A percentile compares a stretch with the other conserved stretches of the same genome.
Evolutionary conservation across 2,888 invertebrate genomes (phyloP).

Genomic region (Patella depressa): DNA sequence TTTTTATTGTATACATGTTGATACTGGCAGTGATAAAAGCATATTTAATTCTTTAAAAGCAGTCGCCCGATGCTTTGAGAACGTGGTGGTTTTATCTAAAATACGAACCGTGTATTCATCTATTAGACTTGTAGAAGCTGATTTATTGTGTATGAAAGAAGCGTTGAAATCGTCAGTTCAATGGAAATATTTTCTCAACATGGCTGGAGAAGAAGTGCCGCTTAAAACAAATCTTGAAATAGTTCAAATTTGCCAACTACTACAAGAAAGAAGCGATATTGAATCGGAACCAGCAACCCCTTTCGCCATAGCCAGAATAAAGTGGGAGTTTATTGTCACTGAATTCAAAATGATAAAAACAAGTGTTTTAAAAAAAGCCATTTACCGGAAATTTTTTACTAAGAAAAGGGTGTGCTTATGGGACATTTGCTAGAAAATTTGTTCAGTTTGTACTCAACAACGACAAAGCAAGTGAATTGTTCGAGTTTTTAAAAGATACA

Average conservation of each 20-base stretch:
- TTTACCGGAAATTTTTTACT: slow-evolving; percentile 41
- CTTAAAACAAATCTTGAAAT: slow-evolving; percentile 67
- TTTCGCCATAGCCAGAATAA: slow-evolving; percentile 30
- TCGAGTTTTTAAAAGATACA: slow-evolving; percentile 62
- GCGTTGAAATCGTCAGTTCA: slow-evolving; percentile 33
- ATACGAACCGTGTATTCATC: slow-evolving; percentile 44
- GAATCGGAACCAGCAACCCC: slow-evolving; percentile 43
- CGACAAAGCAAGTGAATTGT: slow-evolving; percentile 46
- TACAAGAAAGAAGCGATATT: slow-evolving; percentile 67
- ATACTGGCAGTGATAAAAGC: slow-evolving; percentile 29
- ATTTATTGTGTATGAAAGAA: slow-evolving; percentile 46
- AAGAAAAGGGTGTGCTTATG: slow-evolving; percentile 64
- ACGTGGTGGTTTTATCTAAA: slow-evolving; percentile 53
- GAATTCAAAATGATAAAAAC: slow-evolving; percentile 34
- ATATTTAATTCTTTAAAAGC: slow-evolving; percentile 29
- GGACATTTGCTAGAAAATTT: slow-evolving; percentile 58
- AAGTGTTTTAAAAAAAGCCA: slow-evolving; percentile 36
- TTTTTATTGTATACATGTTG: slow-evolving; percentile 67
- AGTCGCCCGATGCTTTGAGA: slow-evolving; percentile 52
- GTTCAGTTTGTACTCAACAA: slow-evolving; percentile 56
- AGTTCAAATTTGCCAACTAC: slow-evolving; percentile 59
- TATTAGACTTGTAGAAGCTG: slow-evolving; percentile 43
- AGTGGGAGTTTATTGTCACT: slow-evolving; percentile 31
- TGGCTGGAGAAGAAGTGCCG: slow-evolving; percentile 67
- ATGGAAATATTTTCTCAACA: slow-evolving; percentile 70